Percentiles rank a stretch among this genome's conserved stretches.
phyloP scores from a whole-genome alignment of 92 coral and sea anemone genomes.

The Phenganax stokvisi region DNA sequence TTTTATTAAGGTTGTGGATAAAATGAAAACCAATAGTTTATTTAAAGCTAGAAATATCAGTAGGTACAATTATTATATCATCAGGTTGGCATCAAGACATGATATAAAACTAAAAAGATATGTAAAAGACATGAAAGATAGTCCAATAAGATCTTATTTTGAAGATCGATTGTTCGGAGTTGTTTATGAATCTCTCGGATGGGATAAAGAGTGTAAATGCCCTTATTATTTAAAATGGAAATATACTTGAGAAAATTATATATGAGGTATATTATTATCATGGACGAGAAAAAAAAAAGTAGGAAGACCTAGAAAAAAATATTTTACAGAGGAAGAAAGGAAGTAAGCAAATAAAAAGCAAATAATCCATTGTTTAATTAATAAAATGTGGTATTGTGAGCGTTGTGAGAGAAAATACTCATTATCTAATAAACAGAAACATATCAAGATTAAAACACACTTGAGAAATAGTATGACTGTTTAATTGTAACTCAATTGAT shows the following conservation, averaged over 20 bases:
- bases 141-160: background rate
- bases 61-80: background rate
- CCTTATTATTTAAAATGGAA: background rate
- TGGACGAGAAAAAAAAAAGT: no score
- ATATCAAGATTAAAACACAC: no score
- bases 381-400: no score
- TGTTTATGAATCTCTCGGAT: background rate
- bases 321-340: no score
- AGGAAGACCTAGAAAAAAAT: no score
- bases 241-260: background rate
- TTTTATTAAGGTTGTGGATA: background rate
- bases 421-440: no score
- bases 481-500: no score
- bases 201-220: background rate
- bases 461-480: no score
- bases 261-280: background rate
- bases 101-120: no score
- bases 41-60: background rate
- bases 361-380: no score
- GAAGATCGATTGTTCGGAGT: slow-evolving; percentile 10
- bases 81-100: background rate
- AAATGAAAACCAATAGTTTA: background rate
- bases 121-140: background rate
- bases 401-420: no score
- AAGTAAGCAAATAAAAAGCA: no score